Base-by-base conservation (phyloP, 2,888 invertebrate genomes). In the Lasioglossum villosulum region DNA sequence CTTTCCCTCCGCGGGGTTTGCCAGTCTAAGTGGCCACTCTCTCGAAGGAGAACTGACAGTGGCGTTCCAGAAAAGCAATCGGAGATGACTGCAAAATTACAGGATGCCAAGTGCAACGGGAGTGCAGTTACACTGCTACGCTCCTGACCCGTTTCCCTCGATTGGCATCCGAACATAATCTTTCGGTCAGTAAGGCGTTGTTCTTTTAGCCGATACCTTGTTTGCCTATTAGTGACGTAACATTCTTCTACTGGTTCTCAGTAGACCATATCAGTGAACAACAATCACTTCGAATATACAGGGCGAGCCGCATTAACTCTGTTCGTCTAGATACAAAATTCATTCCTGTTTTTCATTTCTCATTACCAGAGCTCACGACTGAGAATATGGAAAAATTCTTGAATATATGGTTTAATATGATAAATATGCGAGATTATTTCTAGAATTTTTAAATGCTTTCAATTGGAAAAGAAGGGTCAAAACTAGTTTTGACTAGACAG, bases 131-230 rank as follows among this genome's bases (percentile, higher is more conserved):
- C 66, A 59, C 27, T 34, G 75, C n/a, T 79, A 83, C 83, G 85
- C 72, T 85, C 73, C 85, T 83, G 85, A 86, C 83, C 79, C 75
- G 83, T 83, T 85, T 83, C 72, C 71, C 74, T 75, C 56, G 68
- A 83, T 73, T n/a, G 42, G 42, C 71, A 66, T 75, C n/a, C 82
- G 23, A 75, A 37, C 39, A n/a, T 71, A 72, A 80, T 75, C 75
- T 85, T 76, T 73, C 56, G 63, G 73, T 73, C 45, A 75, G 73
- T 59, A 48, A 79, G 39, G 34, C 37, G n/a, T 30, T 42, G 34
- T 39, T n/a, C 59, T 19, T 66, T 16, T 39, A 34, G 75, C 80
- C 75, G 70, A 83, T 76, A 52, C 52, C 75, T 66, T 73, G 42
- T 75, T 77, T 76, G 48, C 45, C 27, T 66, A 14, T 39, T 42